Evolutionary conservation across 1,140 invertebrate species (phyloP).

Genomic region (Patella vulgata): DNA sequence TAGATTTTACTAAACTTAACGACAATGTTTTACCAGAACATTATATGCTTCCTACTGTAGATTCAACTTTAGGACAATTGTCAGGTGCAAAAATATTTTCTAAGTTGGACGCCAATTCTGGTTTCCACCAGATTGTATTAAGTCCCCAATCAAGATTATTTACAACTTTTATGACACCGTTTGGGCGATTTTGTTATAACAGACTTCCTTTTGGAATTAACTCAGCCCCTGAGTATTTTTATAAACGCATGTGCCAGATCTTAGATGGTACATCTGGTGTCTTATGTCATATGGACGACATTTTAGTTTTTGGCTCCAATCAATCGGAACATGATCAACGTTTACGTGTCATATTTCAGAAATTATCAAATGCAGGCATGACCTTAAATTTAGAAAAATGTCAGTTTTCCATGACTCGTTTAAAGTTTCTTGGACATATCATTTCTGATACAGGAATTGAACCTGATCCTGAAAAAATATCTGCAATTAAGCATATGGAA

Average conservation of each 20-base stretch:
- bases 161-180: too few species aligned
- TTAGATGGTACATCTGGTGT: background rate
- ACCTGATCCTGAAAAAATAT: too few species aligned
- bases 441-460: too few species aligned
- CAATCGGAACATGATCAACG: background rate
- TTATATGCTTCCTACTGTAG: slow-evolving; percentile 28
- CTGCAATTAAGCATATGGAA: too few species aligned
- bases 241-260: background rate
- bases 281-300: background rate
- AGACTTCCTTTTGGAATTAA: slow-evolving; percentile 64
- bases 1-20: slow-evolving; percentile 70
- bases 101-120: slow-evolving; percentile 32
- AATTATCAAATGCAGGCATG: too few species aligned
- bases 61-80: slow-evolving; percentile 24
- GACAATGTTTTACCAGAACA: slow-evolving; percentile 58
- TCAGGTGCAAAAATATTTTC: slow-evolving; percentile 24
- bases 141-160: slow-evolving; percentile 67
- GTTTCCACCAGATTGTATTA: slow-evolving; percentile 61
- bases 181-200: slow-evolving; percentile 58
- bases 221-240: too few species aligned
- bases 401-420: too few species aligned
- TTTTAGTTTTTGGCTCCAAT: background rate
- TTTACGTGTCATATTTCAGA: background rate
- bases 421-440: too few species aligned
- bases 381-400: too few species aligned